A percentile compares a stretch with the other conserved stretches of the same genome.
phyloP scores from a whole-genome alignment of 2,113 vertebrate genomes.

The Sula dactylatra region DNA sequence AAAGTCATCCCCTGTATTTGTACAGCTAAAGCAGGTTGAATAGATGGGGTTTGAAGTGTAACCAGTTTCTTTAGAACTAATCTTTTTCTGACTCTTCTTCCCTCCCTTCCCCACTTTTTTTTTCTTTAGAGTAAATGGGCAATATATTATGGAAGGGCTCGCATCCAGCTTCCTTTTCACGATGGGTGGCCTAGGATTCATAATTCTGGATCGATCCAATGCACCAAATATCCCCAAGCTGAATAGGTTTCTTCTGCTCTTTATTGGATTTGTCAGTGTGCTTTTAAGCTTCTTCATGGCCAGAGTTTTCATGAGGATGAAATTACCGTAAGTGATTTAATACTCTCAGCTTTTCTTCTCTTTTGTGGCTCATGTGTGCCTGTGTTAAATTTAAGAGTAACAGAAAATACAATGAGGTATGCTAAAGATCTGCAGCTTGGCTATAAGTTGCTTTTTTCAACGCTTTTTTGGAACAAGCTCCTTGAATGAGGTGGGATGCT shows the following conservation, averaged over 20 bases:
- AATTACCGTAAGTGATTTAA: slow-evolving; percentile 90
- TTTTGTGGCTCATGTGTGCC: background rate
- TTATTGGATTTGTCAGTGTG: slow-evolving; percentile 97
- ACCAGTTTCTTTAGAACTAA: background rate
- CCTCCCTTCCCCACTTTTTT: background rate
- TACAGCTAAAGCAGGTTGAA: background rate
- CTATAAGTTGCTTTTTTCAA: background rate
- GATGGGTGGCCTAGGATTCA: slow-evolving; percentile 97
- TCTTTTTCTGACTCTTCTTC: background rate
- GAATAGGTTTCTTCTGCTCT: slow-evolving; percentile 95
- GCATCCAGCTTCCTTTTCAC: slow-evolving; percentile 99
- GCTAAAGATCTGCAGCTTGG: background rate
- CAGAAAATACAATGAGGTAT: background rate
- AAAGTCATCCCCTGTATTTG: background rate
- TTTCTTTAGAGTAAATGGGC: slow-evolving; percentile 89
- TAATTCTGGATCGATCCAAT: slow-evolving; percentile 96
- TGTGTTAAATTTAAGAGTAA: background rate
- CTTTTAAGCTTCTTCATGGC: slow-evolving; percentile 99
- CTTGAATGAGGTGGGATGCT: background rate
- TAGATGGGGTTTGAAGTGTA: background rate
- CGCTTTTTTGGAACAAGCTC: background rate
- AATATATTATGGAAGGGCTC: slow-evolving; percentile 98
- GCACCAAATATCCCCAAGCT: slow-evolving; percentile 98
- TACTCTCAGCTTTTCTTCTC: background rate
- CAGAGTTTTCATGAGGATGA: slow-evolving; percentile 99